Evolutionary conservation across 2,888 invertebrate species (phyloP), one percentile per base, ranked within the genome.

Genomic region (Marasmarcha lunaedactyla): DNA sequence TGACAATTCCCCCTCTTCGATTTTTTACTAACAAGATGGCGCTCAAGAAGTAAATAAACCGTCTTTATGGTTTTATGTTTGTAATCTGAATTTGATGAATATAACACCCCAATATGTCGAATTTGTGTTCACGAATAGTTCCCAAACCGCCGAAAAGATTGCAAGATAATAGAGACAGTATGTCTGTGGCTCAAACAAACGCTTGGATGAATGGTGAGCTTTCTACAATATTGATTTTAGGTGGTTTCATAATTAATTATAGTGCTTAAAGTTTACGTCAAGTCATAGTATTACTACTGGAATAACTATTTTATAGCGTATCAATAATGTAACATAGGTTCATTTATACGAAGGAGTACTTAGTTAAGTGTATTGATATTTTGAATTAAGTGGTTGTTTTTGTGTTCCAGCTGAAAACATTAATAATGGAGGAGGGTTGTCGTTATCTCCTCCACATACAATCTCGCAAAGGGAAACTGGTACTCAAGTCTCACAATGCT

Each of bases 141-240:
- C 86, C 88, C 51, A 91, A 90, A 74, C 90, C 90, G 47, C 85
- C 87, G 46, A 92, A 92, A 83, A 88, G 92, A 58, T 87, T 89
- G 69, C 90, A 90, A 62, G 92, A 92, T 64, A 87, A 86, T 59
- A 67, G 90, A 64, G 91, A 91, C 48, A 72, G 61, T 63, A 89
- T 93, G 85, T 87, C 90, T 47, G 90, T 92, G 55, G 88, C 91
- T 40, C 93, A 93, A 84, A 90, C 92, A 33, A 92, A 90, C 71
- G 88, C 91, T 59, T 94, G 93, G 93, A 91, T 92, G 85, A 92
- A 93, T 72, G 93, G 93, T 93, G 86, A 90, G 89, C 57, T 42
- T 55, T 48, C 51, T 20, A 20, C 3, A 66, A 64, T 67, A 65
- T 69, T 65, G 67, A 68, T 65, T 60, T 59, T 55, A 46, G 55